These are phyloP conservation scores for Atta colombica DNA, from an alignment of 1,140 invertebrate species.

Conservation along the genomic window DNA sequence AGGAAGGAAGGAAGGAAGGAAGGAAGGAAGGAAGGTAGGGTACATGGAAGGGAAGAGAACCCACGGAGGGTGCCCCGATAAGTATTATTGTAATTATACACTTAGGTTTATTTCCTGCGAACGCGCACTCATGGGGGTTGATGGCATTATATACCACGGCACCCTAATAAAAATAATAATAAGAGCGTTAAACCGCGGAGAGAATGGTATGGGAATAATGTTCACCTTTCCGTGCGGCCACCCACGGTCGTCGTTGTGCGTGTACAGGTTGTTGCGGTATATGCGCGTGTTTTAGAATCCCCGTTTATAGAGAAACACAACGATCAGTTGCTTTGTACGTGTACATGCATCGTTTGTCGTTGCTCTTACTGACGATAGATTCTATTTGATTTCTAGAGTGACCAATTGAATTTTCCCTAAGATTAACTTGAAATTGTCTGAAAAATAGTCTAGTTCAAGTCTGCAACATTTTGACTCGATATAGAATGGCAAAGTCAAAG, in stretches of 20 bases:
- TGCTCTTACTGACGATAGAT: background rate
- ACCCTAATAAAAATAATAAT: slow-evolving; percentile 86
- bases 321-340: background rate
- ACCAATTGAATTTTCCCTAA: slow-evolving; percentile 13
- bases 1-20: slow-evolving; percentile 66
- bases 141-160: slow-evolving; percentile 81
- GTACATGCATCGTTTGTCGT: slow-evolving; percentile 1
- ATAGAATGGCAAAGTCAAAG: background rate
- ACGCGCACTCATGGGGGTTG: slow-evolving; percentile 76
- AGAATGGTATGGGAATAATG: slow-evolving; percentile 79
- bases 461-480: background rate
- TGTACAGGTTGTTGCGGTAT: slow-evolving; percentile 37
- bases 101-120: slow-evolving; percentile 86
- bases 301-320: slow-evolving; percentile 6
- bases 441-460: background rate
- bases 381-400: slow-evolving; percentile 33
- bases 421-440: background rate
- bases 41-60: slow-evolving; percentile 65
- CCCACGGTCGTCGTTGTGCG: background rate
- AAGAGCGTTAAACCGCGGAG: slow-evolving; percentile 84
- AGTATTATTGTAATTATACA: slow-evolving; percentile 87
- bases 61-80: slow-evolving; percentile 72
- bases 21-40: slow-evolving; percentile 69
- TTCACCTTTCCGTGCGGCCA: slow-evolving; percentile 71
- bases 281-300: background rate